A percentile compares a stretch with the other conserved stretches of the same genome.
These are phyloP conservation scores for Hylomyscus alleni DNA, from an alignment of 2,797 vertebrate species.

Conservation along the genomic window DNA sequence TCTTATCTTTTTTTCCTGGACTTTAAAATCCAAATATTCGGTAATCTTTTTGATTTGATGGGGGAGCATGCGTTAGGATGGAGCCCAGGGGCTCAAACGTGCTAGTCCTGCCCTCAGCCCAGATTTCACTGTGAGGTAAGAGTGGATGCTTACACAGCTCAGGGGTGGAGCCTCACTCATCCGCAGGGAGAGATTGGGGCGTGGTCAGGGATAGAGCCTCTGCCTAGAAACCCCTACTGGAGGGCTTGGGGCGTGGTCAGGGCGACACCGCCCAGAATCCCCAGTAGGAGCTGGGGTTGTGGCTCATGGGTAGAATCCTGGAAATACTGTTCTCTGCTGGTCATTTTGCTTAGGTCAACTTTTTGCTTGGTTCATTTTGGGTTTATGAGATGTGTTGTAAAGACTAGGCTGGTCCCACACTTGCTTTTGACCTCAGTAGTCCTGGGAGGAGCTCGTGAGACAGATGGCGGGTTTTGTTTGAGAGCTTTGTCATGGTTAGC, in stretches of 20 bases:
- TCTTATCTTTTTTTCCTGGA: neutral
- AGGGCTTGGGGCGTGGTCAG: neutral
- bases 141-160: neutral
- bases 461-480: neutral
- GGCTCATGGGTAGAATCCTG: neutral
- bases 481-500: neutral
- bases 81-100: neutral
- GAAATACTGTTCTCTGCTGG: no score
- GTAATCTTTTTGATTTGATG: neutral
- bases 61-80: neutral
- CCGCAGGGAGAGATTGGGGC: no score
- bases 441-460: neutral
- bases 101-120: neutral
- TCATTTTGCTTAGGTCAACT: neutral
- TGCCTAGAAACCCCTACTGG: no score
- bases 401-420: neutral
- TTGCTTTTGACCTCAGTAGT: neutral
- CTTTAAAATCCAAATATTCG: neutral
- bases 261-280: neutral
- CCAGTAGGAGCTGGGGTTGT: neutral
- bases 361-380: neutral
- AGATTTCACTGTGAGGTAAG: neutral
- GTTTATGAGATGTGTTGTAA: neutral
- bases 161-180: neutral
- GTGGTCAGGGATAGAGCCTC: neutral